These are phyloP conservation scores for Toxotes lorentzi DNA, from an alignment of 2,797 vertebrate species.

Conservation along the genomic window DNA sequence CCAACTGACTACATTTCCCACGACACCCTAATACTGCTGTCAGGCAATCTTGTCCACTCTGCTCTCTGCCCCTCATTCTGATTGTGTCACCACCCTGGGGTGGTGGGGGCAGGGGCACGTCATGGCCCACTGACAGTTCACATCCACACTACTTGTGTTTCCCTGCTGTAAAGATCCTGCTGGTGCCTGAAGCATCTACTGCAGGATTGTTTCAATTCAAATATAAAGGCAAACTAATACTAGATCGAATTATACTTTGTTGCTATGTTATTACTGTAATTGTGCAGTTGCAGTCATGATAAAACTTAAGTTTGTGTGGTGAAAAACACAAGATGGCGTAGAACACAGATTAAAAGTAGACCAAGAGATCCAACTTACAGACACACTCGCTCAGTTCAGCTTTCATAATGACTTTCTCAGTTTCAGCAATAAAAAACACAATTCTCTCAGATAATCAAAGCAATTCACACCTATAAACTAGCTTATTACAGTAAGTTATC, in stretches of 20 bases:
- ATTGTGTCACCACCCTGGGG: constrained; percentile 52
- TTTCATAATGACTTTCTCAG: not conserved
- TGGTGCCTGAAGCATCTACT: not conserved
- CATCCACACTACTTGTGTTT: constrained; percentile 20
- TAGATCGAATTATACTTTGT: not conserved
- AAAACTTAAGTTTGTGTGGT: not conserved
- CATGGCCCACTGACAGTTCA: constrained; percentile 22
- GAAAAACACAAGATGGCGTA: not conserved
- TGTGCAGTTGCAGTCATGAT: not conserved
- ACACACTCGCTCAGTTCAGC: not conserved
- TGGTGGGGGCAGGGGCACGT: not conserved
- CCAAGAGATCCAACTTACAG: not conserved
- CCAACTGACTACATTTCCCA: constrained; percentile 65
- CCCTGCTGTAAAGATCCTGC: not conserved
- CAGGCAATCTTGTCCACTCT: constrained; percentile 43
- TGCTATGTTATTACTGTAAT: too few species aligned
- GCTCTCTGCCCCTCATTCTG: constrained; percentile 46
- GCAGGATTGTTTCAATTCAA: not conserved
- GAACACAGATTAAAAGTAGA: not conserved
- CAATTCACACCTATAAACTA: not conserved
- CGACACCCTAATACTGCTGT: constrained; percentile 45
- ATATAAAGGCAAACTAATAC: not conserved
- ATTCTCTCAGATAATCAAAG: constrained; percentile 3
- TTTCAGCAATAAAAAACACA: constrained; percentile 5
- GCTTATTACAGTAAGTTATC: constrained; percentile 17